Conservation (phyloP, 2,888 invertebrate genomes). For the Heliconius charithonia region DNA sequence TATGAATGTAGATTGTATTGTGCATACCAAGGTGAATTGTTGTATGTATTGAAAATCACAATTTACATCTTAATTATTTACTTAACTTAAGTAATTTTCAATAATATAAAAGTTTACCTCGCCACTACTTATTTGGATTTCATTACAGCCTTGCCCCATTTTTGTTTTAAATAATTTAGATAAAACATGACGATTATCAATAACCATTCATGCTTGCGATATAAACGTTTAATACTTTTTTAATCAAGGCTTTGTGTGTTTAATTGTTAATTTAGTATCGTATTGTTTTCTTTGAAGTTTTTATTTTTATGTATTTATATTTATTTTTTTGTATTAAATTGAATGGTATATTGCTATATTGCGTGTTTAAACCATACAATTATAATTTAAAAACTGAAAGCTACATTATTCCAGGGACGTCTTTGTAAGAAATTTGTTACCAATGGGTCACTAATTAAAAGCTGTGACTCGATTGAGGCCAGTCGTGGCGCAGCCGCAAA, state of each 20-base stretch:
- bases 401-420: background rate
- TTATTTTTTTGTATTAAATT: background rate
- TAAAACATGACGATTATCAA: conserved; percentile 29
- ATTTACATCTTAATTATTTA: conserved; percentile 27
- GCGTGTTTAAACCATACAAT: background rate
- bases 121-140: conserved; percentile 50
- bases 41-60: background rate
- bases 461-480: too few species aligned
- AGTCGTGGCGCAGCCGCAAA: too few species aligned
- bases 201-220: conserved; percentile 26
- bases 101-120: conserved; percentile 33
- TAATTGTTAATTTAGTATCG: conserved; percentile 24
- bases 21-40: conserved; percentile 1
- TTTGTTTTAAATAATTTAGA: conserved; percentile 42
- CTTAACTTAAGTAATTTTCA: conserved; percentile 7
- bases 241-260: conserved; percentile 31
- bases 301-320: background rate
- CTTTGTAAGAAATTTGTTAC: background rate
- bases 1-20: background rate
- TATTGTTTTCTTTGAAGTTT: conserved; percentile 18
- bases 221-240: conserved; percentile 27
- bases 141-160: conserved; percentile 54
- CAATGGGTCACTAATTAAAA: background rate
- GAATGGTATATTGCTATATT: background rate
- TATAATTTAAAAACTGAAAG: background rate